A percentile compares a stretch with the other conserved stretches of the same genome.
phyloP scores from a whole-genome alignment of 2,113 vertebrate species.

The Cavia aperea region DNA sequence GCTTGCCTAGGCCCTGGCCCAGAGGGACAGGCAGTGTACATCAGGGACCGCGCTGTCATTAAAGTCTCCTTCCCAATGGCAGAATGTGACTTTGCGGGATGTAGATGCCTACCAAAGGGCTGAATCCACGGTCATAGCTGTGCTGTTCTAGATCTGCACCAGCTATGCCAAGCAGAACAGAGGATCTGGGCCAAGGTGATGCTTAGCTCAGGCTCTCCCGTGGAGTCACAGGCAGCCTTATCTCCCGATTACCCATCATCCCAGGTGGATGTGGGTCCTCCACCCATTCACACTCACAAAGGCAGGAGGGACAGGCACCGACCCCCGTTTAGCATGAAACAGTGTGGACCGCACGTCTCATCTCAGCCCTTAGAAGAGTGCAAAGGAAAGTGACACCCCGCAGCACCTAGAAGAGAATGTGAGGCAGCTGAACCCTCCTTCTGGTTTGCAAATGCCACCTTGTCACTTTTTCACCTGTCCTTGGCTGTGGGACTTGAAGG shows the following conservation, averaged over 20 bases:
- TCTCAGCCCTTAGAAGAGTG: background rate
- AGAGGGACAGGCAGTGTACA: background rate
- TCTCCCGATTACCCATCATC: too few species aligned
- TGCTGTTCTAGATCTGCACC: background rate
- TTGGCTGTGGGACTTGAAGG: background rate
- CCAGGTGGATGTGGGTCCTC: accelerated
- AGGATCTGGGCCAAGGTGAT: background rate
- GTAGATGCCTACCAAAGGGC: background rate
- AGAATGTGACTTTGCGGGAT: background rate
- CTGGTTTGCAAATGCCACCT: background rate
- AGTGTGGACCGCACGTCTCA: background rate
- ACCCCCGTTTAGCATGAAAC: background rate
- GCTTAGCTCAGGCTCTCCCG: background rate
- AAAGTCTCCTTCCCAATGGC: background rate
- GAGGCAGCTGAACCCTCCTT: background rate
- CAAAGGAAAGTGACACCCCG: background rate
- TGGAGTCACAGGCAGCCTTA: background rate
- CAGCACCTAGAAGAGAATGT: background rate
- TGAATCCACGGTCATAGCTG: background rate
- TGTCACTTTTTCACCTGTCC: background rate
- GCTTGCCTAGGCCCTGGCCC: background rate
- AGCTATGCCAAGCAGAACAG: background rate
- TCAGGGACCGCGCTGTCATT: background rate
- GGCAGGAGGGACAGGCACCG: background rate
- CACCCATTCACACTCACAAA: background rate